Conservation (phyloP, 2,113 vertebrate species). For the Saguinus imperator region DNA sequence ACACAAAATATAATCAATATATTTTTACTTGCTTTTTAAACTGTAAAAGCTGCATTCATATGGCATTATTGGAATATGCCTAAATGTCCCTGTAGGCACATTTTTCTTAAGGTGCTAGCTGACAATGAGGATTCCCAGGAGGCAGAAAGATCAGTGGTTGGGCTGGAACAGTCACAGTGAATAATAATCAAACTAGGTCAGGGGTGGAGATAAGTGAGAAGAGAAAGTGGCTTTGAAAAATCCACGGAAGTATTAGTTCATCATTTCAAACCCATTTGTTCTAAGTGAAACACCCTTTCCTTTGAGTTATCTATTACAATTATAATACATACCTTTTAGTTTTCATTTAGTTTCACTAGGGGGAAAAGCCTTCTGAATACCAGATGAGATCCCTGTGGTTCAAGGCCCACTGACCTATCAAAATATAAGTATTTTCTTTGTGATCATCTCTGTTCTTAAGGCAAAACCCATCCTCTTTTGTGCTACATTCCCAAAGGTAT, state of each 20-base stretch:
- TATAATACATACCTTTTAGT: neutral
- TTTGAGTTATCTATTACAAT: constrained; percentile 20
- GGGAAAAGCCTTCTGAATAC: neutral
- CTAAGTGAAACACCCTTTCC: neutral
- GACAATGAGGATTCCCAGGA: constrained; percentile 65
- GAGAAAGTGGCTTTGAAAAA: constrained; percentile 27
- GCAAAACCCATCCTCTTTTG: constrained; percentile 15
- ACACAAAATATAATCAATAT: constrained; percentile 77
- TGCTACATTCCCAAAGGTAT: neutral
- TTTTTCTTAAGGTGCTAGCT: constrained; percentile 66
- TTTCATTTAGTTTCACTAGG: constrained; percentile 22
- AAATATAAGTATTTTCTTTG: constrained; percentile 41
- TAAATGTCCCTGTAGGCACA: constrained; percentile 54
- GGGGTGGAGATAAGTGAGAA: neutral
- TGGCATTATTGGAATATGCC: constrained; percentile 61
- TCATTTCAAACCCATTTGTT: constrained; percentile 22
- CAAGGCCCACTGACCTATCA: neutral
- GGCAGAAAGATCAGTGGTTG: constrained; percentile 43
- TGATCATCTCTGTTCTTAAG: constrained; percentile 11
- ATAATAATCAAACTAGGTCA: constrained; percentile 36
- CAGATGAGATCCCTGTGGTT: neutral
- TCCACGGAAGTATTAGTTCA: neutral
- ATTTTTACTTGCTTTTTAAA: constrained; percentile 73
- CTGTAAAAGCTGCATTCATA: constrained; percentile 67
- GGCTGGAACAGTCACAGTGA: constrained; percentile 14